A percentile compares a stretch with the other conserved stretches of the same genome.
phyloP scores from a whole-genome alignment of 2,888 invertebrate species.

The Anarsia innoxiella region DNA sequence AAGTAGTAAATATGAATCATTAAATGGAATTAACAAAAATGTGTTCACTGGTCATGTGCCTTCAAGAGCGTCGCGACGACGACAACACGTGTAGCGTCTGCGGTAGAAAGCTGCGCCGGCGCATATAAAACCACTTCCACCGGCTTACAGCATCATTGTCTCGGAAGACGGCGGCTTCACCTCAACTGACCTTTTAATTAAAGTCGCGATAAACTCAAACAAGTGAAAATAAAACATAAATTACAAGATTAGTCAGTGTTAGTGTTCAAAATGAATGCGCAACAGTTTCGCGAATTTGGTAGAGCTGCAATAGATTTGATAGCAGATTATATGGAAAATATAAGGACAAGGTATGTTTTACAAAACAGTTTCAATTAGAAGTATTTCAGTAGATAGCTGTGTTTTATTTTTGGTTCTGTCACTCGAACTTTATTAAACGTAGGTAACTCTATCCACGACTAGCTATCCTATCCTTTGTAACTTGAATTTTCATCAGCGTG shows the following conservation, averaged over 20 bases:
- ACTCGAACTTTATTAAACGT: too few species aligned
- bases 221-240: constrained; percentile 3
- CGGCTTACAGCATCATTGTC: constrained; percentile 50
- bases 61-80: constrained; percentile 21
- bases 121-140: constrained; percentile 57
- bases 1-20: too few species aligned
- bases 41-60: too few species aligned
- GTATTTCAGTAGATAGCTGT: not conserved
- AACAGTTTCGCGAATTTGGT: constrained; percentile 87
- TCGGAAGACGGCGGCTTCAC: constrained; percentile 44
- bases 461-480: too few species aligned
- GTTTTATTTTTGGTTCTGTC: too few species aligned
- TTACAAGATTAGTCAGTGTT: constrained; percentile 2
- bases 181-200: constrained; percentile 18
- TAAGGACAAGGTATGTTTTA: constrained; percentile 84
- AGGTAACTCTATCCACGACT: too few species aligned
- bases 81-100: constrained; percentile 23
- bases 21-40: too few species aligned
- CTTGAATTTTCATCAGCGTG: too few species aligned
- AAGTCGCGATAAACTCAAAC: constrained; percentile 4
- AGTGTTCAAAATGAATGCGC: constrained; percentile 79
- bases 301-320: constrained; percentile 92
- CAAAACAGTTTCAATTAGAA: too few species aligned
- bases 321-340: constrained; percentile 90
- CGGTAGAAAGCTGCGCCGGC: constrained; percentile 54